Conservation (phyloP, 2,888 invertebrate species). For the Crocallis elinguaria region DNA sequence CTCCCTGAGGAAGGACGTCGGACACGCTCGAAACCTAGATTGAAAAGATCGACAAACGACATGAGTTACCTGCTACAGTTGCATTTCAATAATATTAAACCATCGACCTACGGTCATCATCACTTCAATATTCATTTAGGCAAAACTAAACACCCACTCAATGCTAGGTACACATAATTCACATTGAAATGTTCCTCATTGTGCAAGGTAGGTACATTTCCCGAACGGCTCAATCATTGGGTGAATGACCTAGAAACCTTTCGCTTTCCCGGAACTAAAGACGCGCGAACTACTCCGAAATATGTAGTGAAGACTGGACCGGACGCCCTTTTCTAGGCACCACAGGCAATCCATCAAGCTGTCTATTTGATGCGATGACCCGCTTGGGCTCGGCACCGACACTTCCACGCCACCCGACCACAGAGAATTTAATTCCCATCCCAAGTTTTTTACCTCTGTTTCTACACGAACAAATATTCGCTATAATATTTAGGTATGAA, state of each 20-base stretch:
- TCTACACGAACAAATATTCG: conserved; percentile 14
- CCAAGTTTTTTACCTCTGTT: conserved; percentile 12
- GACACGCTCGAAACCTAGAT: too few species aligned
- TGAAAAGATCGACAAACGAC: too few species aligned
- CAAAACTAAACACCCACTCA: too few species aligned
- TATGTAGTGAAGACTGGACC: conserved; percentile 21
- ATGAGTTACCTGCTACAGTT: too few species aligned
- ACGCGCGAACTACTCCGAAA: conserved; percentile 13
- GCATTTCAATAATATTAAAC: too few species aligned
- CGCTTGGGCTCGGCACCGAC: conserved; percentile 42
- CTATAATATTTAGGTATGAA: conserved; percentile 13
- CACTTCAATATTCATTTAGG: too few species aligned
- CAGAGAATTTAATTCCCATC: conserved; percentile 17
- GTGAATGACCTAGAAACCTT: conserved; percentile 17
- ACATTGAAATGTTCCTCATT: background rate
- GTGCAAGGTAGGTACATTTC: background rate
- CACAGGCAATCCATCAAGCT: conserved; percentile 57
- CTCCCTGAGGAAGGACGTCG: too few species aligned
- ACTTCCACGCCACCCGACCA: conserved; percentile 20
- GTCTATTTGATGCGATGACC: conserved; percentile 54
- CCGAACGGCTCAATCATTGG: conserved; percentile 6
- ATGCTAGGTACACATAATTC: too few species aligned
- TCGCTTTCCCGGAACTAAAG: conserved; percentile 13
- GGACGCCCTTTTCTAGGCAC: conserved; percentile 23
- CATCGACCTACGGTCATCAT: too few species aligned